Percentiles rank a stretch among this genome's conserved stretches.
Evolutionary conservation across 2,888 invertebrate genomes (phyloP).

Genomic region (Acleris laterana): DNA sequence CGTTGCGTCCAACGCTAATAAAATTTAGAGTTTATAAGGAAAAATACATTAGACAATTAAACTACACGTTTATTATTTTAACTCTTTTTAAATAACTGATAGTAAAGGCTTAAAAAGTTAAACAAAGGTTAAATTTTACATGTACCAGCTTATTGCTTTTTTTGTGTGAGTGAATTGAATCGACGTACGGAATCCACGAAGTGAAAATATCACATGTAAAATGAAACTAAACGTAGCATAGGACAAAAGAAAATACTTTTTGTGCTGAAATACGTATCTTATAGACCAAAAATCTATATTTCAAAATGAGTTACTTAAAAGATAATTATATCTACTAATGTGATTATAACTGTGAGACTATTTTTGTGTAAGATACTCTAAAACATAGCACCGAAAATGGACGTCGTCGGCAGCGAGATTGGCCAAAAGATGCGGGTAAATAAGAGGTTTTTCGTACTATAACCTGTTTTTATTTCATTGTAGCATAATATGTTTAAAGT

Average conservation of each 20-base stretch:
- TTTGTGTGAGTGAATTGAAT: neutral
- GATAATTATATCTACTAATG: conserved; percentile 8
- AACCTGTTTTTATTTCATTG: neutral
- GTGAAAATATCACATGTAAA: neutral
- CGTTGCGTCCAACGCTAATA: too few species aligned
- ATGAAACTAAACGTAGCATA: conserved; percentile 7
- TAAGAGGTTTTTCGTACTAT: conserved; percentile 39
- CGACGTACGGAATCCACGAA: neutral
- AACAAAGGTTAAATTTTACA: too few species aligned
- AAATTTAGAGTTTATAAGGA: too few species aligned
- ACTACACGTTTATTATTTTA: too few species aligned
- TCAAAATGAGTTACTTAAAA: conserved; percentile 5
- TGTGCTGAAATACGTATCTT: conserved; percentile 6
- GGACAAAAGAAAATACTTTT: neutral
- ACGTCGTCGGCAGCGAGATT: conserved; percentile 92
- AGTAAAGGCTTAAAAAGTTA: too few species aligned
- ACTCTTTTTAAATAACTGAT: too few species aligned
- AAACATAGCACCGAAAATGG: conserved; percentile 81
- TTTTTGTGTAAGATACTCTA: conserved; percentile 30
- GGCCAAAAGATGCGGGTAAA: conserved; percentile 94
- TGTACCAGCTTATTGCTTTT: too few species aligned
- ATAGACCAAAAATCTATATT: neutral
- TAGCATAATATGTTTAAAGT: neutral
- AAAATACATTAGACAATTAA: too few species aligned
- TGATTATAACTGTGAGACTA: neutral